Evolutionary conservation across 2,113 vertebrate genomes (phyloP).

Genomic region (Marcusenius ussheri): DNA sequence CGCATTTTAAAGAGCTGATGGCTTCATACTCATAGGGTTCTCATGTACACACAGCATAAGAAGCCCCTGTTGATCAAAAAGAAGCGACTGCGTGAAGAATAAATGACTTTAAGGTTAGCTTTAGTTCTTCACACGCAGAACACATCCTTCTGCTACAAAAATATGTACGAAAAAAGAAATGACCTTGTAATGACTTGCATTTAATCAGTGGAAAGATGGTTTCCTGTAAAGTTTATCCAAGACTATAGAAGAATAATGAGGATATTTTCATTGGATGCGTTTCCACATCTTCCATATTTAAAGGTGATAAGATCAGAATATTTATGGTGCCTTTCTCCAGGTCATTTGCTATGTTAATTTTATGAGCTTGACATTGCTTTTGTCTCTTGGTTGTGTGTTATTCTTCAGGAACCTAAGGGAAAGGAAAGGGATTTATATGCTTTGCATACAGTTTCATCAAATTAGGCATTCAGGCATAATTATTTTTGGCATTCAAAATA

Average conservation of each 20-base stretch:
- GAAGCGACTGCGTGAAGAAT: constrained; percentile 21
- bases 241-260: constrained; percentile 75
- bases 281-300: constrained; percentile 63
- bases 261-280: constrained; percentile 80
- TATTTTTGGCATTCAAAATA: constrained; percentile 82
- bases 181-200: constrained; percentile 79
- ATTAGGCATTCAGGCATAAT: constrained; percentile 88
- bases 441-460: constrained; percentile 84
- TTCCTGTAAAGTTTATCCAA: constrained; percentile 79
- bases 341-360: constrained; percentile 98
- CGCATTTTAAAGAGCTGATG: constrained; percentile 21
- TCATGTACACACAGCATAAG: not conserved
- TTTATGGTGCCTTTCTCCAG: constrained; percentile 86
- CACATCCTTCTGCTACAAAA: constrained; percentile 40
- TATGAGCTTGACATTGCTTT: constrained; percentile 87
- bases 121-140: constrained; percentile 54
- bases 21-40: not conserved
- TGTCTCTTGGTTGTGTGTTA: constrained; percentile 82
- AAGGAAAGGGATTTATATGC: constrained; percentile 85
- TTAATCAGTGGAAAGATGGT: constrained; percentile 78
- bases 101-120: constrained; percentile 60
- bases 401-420: constrained; percentile 78
- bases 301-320: constrained; percentile 78
- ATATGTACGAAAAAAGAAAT: constrained; percentile 55
- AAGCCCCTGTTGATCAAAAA: constrained; percentile 1